Evolutionary conservation across 1,140 invertebrate genomes (phyloP).

Genomic region (Notospermus geniculatus): DNA sequence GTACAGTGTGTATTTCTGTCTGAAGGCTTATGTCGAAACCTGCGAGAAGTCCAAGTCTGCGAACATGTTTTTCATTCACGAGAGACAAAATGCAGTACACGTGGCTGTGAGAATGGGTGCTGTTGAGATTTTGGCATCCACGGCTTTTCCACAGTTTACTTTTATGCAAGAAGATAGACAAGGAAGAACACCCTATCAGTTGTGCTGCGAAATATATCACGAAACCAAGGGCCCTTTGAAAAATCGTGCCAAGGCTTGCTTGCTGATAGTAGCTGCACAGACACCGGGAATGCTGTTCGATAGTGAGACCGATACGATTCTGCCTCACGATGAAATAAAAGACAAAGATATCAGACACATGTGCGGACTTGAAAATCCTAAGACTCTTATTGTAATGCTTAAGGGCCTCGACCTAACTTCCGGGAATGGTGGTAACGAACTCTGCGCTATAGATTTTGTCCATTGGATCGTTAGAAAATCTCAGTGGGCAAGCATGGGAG

Average conservation of each 20-base stretch:
- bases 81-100: slow-evolving; percentile 9
- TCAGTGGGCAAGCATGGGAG: slow-evolving; percentile 4
- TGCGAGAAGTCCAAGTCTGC: slow-evolving; percentile 9
- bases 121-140: slow-evolving; percentile 11
- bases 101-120: slow-evolving; percentile 4
- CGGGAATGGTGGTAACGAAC: not conserved
- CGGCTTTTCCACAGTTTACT: not conserved
- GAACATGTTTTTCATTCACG: slow-evolving; percentile 4
- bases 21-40: slow-evolving; percentile 8
- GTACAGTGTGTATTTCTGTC: not conserved
- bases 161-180: slow-evolving; percentile 8
- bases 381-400: not conserved
- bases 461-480: slow-evolving; percentile 5
- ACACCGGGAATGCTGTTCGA: slow-evolving; percentile 8
- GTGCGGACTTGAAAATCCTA: slow-evolving; percentile 8
- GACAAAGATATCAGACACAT: slow-evolving; percentile 8
- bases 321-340: slow-evolving; percentile 8
- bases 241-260: not conserved
- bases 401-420: slow-evolving; percentile 3
- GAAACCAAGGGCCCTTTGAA: not conserved
- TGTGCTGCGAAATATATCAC: slow-evolving; percentile 6
- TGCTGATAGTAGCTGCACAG: slow-evolving; percentile 7
- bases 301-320: not conserved
- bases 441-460: slow-evolving; percentile 7
- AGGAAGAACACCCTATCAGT: slow-evolving; percentile 8